Conservation (phyloP, 2,113 vertebrate genomes). For the Merops nubicus region DNA sequence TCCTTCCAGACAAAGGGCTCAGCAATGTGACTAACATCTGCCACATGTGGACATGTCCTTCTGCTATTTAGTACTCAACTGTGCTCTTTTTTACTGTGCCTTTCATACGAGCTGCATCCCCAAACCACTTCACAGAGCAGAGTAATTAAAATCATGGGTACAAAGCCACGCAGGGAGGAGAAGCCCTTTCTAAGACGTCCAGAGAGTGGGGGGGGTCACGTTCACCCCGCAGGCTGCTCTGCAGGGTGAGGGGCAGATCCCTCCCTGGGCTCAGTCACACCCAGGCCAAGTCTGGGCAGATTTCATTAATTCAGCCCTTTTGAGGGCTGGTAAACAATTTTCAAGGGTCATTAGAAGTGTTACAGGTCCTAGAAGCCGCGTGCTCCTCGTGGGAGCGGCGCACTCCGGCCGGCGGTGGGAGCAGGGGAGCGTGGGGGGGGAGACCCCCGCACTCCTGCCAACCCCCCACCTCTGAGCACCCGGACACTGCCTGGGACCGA, state of each 20-base stretch:
- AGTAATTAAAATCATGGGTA: background rate
- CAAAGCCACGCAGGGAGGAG: background rate
- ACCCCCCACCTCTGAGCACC: no score
- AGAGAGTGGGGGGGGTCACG: background rate
- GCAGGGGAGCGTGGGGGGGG: no score
- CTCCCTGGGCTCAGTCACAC: background rate
- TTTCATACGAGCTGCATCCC: background rate
- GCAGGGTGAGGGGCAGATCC: background rate
- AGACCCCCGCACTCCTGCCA: no score
- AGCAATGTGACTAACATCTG: background rate
- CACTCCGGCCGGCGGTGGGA: accelerated
- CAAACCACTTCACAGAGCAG: slow-evolving; percentile 50
- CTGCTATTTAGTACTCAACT: background rate
- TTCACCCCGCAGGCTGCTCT: background rate
- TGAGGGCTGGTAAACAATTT: background rate
- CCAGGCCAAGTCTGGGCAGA: background rate
- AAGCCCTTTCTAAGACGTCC: background rate
- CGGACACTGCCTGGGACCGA: no score
- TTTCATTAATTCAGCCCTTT: background rate
- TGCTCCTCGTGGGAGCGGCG: accelerated
- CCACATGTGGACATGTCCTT: background rate
- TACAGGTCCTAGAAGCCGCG: background rate
- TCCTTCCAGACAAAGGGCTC: background rate
- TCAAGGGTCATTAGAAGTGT: background rate
- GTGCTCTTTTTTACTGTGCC: background rate